These are phyloP conservation scores for Petrocephalus sullivani DNA, from an alignment of 2,797 vertebrate genomes.

Conservation along the genomic window DNA sequence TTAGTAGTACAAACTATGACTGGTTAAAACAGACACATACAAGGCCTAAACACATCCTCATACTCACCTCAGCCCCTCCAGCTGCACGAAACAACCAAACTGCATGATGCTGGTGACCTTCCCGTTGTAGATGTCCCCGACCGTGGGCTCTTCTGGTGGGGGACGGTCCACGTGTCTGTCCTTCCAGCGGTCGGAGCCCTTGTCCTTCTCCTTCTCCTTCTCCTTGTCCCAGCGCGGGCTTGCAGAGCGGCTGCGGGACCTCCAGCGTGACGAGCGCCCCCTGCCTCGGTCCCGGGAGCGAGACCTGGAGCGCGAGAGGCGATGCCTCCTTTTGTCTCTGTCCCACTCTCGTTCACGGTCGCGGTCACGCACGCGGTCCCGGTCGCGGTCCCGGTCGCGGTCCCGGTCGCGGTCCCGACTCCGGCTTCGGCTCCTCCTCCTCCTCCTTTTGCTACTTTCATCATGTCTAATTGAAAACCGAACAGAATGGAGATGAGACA, in stretches of 20 bases:
- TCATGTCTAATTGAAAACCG: conserved; percentile 17
- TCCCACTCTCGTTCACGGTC: conserved; percentile 59
- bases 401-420: conserved; percentile 64
- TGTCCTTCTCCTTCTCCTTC: conserved; percentile 55
- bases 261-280: conserved; percentile 67
- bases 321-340: conserved; percentile 49
- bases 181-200: conserved; percentile 74
- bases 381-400: conserved; percentile 24
- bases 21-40: background rate
- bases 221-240: conserved; percentile 70
- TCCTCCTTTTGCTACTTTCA: conserved; percentile 61
- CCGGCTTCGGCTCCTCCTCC: conserved; percentile 58
- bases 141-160: conserved; percentile 86
- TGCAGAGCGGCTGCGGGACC: conserved; percentile 71
- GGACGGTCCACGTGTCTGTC: conserved; percentile 93
- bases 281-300: conserved; percentile 64
- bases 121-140: conserved; percentile 94
- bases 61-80: conserved; percentile 87
- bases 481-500: background rate
- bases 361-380: conserved; percentile 22
- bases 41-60: background rate
- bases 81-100: conserved; percentile 96
- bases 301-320: conserved; percentile 52
- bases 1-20: background rate
- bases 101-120: conserved; percentile 99